Conservation (phyloP, 2,797 vertebrate species). For the Lophius americanus region DNA sequence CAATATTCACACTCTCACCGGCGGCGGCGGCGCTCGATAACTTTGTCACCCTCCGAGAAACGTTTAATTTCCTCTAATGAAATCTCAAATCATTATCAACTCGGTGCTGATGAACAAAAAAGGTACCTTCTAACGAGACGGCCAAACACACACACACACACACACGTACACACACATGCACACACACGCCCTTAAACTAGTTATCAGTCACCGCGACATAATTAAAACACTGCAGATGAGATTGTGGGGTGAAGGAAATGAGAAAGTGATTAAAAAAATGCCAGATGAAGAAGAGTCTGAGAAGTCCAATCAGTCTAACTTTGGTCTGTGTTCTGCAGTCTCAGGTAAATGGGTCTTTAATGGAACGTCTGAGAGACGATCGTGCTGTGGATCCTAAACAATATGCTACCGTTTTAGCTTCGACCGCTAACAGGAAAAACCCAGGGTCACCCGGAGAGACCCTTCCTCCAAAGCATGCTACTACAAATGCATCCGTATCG, state of each 20-base stretch:
- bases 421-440: no score
- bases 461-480: no score
- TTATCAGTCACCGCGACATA: constrained; percentile 65
- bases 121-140: constrained; percentile 66
- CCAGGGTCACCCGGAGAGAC: no score
- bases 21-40: constrained; percentile 71
- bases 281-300: constrained; percentile 55
- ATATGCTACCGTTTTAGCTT: not conserved
- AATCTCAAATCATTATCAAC: constrained; percentile 82
- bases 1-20: constrained; percentile 75
- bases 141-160: constrained; percentile 41
- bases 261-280: constrained; percentile 71
- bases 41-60: constrained; percentile 73
- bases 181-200: constrained; percentile 48
- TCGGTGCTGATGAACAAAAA: constrained; percentile 52
- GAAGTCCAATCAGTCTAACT: constrained; percentile 55
- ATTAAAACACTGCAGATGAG: constrained; percentile 79
- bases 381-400: constrained; percentile 30
- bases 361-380: constrained; percentile 20
- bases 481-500: no score
- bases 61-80: constrained; percentile 81
- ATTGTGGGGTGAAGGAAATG: constrained; percentile 74
- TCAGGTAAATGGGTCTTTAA: constrained; percentile 42
- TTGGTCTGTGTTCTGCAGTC: constrained; percentile 47
- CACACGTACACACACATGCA: not conserved